A percentile compares a stretch with the other conserved stretches of the same genome.
Evolutionary conservation across 2,888 invertebrate species (phyloP).

Genomic region (Rhorus exstirpatorius): DNA sequence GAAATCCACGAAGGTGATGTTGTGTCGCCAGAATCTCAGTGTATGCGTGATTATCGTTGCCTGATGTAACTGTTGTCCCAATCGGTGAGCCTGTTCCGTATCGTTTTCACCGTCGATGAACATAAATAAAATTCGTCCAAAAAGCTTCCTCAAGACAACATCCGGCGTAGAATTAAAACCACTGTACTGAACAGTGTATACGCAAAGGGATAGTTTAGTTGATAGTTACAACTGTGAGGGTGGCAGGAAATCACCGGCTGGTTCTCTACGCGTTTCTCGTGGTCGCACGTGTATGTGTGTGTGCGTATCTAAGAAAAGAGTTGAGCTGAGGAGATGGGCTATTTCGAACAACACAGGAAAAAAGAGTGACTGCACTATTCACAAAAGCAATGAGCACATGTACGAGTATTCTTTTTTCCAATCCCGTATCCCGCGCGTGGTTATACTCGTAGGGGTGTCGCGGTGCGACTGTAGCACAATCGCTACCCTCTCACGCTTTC

Average conservation of each 20-base stretch:
- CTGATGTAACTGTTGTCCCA: neutral
- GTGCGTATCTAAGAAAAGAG: too few relatives aligned
- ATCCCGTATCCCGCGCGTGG: slow-evolving; percentile 76
- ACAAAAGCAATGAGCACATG: slow-evolving; percentile 47
- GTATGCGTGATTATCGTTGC: neutral
- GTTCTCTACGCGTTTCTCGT: neutral
- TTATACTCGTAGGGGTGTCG: slow-evolving; percentile 84
- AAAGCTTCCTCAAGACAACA: slow-evolving; percentile 50
- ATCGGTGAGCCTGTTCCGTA: neutral
- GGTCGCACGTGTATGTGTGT: neutral
- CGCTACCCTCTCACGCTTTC: slow-evolving; percentile 82
- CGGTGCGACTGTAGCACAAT: slow-evolving; percentile 85
- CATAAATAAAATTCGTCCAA: slow-evolving; percentile 13
- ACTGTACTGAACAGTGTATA: slow-evolving; percentile 73
- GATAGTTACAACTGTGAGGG: neutral
- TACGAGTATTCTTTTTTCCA: slow-evolving; percentile 52
- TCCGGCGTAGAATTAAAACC: slow-evolving; percentile 72
- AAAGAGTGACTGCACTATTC: slow-evolving; percentile 40
- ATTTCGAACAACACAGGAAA: slow-evolving; percentile 31
- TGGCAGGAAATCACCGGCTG: neutral
- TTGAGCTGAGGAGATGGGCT: neutral
- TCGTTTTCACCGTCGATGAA: slow-evolving; percentile 3
- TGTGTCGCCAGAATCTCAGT: neutral
- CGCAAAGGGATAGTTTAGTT: slow-evolving; percentile 2
- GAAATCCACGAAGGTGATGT: slow-evolving; percentile 1